phyloP scores from a whole-genome alignment of 2,888 invertebrate species.

The Gerris lacustris region DNA sequence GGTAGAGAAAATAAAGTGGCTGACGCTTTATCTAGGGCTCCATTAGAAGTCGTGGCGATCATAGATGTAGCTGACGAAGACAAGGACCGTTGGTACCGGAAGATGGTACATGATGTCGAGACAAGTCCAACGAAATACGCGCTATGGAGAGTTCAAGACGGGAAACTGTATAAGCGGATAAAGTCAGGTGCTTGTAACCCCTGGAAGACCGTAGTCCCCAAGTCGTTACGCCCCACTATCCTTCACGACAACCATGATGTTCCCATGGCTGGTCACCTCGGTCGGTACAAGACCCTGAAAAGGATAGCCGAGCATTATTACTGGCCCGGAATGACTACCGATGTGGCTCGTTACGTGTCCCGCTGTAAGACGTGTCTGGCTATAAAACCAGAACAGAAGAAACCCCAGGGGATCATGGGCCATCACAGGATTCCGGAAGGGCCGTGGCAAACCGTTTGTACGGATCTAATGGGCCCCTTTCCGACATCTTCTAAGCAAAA shows the following conservation, averaged over 20 bases:
- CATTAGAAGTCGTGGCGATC: background rate
- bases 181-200: background rate
- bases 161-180: constrained; percentile 13
- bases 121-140: constrained; percentile 14
- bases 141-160: constrained; percentile 11
- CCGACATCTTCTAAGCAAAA: too few relatives aligned
- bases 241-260: constrained; percentile 15
- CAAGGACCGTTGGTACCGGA: constrained; percentile 21
- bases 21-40: constrained; percentile 13
- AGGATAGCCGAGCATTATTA: too few relatives aligned
- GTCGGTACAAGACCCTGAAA: too few relatives aligned
- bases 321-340: too few relatives aligned
- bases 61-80: background rate
- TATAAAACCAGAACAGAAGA: too few relatives aligned
- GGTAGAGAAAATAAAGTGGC: constrained; percentile 11
- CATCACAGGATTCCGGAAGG: too few relatives aligned
- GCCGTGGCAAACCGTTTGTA: constrained; percentile 22
- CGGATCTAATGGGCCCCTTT: too few relatives aligned
- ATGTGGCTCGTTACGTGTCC: too few relatives aligned
- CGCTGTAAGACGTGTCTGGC: too few relatives aligned
- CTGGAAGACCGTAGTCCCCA: too few relatives aligned
- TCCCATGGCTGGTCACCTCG: too few relatives aligned
- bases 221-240: background rate
- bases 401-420: too few relatives aligned
- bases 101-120: constrained; percentile 12